Evolutionary conservation across 2,113 vertebrate genomes (phyloP).

Genomic region (Hypocryptadius cinnamomeus): DNA sequence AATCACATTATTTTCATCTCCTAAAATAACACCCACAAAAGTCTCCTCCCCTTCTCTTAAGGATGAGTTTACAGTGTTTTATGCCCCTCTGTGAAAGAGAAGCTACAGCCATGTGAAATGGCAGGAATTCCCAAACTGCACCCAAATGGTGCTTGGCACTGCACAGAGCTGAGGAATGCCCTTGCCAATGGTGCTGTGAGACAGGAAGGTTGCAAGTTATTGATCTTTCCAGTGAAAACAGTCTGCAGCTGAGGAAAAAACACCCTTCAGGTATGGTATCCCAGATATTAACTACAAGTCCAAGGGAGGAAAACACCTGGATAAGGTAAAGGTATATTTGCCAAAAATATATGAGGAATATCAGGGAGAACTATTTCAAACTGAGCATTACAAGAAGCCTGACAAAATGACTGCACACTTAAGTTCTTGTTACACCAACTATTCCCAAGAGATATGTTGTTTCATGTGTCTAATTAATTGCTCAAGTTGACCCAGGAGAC

Average conservation of each 20-base stretch:
- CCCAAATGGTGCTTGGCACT: background rate
- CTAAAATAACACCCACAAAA: background rate
- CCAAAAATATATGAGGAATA: background rate
- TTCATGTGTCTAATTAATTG: background rate
- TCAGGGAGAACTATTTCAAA: background rate
- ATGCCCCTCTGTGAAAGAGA: background rate
- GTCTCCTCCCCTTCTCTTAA: background rate
- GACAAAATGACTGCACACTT: background rate
- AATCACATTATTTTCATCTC: background rate
- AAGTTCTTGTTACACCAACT: background rate
- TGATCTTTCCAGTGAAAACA: background rate
- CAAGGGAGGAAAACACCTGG: background rate
- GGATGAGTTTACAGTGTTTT: background rate
- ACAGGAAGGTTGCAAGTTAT: background rate
- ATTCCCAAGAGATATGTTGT: background rate
- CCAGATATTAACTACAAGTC: background rate
- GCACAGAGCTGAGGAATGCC: background rate
- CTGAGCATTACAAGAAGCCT: background rate
- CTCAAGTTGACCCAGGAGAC: background rate
- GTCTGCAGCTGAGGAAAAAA: background rate
- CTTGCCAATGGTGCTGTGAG: background rate
- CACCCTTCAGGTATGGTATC: background rate
- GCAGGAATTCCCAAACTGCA: background rate
- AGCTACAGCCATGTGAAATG: background rate
- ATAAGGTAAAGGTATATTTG: background rate